phyloP scores from a whole-genome alignment of 2,888 invertebrate species.

The Halocaridina rubra region DNA sequence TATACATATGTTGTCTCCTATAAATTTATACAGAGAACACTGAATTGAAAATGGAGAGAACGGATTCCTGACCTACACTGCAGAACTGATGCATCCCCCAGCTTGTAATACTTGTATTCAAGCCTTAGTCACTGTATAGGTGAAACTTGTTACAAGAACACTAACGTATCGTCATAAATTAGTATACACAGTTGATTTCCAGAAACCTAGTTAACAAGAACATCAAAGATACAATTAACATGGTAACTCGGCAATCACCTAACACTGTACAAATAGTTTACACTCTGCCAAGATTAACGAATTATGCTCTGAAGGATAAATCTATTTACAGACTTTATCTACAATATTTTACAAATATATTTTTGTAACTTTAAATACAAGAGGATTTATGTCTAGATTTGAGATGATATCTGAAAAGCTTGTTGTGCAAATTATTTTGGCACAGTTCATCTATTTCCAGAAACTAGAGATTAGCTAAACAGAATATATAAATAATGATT shows the following conservation, averaged over 20 bases:
- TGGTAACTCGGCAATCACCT: constrained; percentile 38
- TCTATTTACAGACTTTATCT: constrained; percentile 40
- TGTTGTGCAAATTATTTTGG: constrained; percentile 47
- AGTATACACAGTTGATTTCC: constrained; percentile 18
- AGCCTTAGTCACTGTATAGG: too few relatives aligned
- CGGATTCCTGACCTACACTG: too few relatives aligned
- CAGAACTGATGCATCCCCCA: too few relatives aligned
- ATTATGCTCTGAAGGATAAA: constrained; percentile 42
- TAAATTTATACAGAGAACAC: too few relatives aligned
- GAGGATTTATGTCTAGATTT: constrained; percentile 38
- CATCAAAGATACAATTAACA: constrained; percentile 41
- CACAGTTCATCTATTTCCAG: constrained; percentile 43
- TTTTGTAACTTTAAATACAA: constrained; percentile 30
- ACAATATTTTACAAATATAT: constrained; percentile 42
- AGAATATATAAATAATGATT: constrained; percentile 40
- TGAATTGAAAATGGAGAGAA: too few relatives aligned
- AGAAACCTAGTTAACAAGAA: constrained; percentile 46
- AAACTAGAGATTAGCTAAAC: constrained; percentile 38
- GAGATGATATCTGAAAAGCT: constrained; percentile 51
- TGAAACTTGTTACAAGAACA: too few relatives aligned
- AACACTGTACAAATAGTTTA: constrained; percentile 55
- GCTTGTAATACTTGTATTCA: too few relatives aligned
- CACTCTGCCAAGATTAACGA: constrained; percentile 46
- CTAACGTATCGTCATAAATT: background rate
- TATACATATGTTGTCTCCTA: too few relatives aligned